phyloP scores from a whole-genome alignment of 2,113 vertebrate species.

The Todiramphus saurophagus region DNA sequence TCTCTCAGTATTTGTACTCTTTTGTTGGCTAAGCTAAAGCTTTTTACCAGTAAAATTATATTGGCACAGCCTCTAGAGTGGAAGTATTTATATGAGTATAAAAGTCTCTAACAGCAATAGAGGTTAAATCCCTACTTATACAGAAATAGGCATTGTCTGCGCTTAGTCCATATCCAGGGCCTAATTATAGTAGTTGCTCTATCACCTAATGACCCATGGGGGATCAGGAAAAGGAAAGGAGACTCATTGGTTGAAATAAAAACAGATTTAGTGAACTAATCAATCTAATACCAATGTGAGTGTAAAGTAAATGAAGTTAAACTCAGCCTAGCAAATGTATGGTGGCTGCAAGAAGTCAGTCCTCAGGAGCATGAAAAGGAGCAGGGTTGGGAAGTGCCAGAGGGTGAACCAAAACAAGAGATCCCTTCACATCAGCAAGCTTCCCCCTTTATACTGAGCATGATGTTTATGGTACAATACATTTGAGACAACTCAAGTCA shows the following conservation, averaged over 20 bases:
- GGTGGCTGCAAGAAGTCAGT: not conserved
- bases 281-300: not conserved
- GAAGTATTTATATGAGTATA: not conserved
- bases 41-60: not conserved
- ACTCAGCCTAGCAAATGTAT: not conserved
- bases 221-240: not conserved
- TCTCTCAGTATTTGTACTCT: not conserved
- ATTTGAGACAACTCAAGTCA: not conserved
- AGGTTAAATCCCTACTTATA: not conserved
- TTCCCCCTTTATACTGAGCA: not conserved
- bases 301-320: not conserved
- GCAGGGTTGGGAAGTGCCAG: too few species aligned
- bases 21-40: not conserved
- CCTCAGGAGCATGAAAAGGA: too few species aligned
- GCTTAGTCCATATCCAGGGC: not conserved
- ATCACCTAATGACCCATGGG: not conserved
- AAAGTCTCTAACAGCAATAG: not conserved
- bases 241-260: not conserved
- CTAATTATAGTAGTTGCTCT: not conserved
- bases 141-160: not conserved
- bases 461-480: not conserved
- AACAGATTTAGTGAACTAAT: not conserved
- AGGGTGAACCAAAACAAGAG: not conserved
- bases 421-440: too few species aligned
- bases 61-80: not conserved